Evolutionary conservation across 1,140 invertebrate genomes (phyloP).

Genomic region (Gonioctena quinquepunctata): DNA sequence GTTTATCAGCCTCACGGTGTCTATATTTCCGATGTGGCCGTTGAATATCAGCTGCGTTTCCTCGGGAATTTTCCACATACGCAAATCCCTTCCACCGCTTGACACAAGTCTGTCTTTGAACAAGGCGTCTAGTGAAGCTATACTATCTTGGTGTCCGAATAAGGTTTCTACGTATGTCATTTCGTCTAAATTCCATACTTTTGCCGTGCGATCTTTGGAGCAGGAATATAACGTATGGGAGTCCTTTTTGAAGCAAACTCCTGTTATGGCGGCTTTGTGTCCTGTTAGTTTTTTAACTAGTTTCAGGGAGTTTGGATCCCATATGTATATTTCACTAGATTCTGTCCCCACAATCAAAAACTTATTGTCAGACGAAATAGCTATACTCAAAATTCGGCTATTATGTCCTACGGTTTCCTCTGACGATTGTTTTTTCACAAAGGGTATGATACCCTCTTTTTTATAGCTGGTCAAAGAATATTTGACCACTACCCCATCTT

Average conservation of each 20-base stretch:
- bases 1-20: conserved; percentile 87
- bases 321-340: conserved; percentile 79
- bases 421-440: conserved; percentile 52
- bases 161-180: conserved; percentile 95
- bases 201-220: conserved; percentile 82
- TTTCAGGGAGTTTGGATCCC: conserved; percentile 77
- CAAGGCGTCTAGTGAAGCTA: conserved; percentile 88
- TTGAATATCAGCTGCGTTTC: conserved; percentile 95
- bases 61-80: conserved; percentile 95
- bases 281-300: conserved; percentile 82
- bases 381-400: conserved; percentile 69
- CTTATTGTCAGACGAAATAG: conserved; percentile 83
- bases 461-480: conserved; percentile 67
- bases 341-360: conserved; percentile 82
- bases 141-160: conserved; percentile 89
- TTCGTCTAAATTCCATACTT: conserved; percentile 94
- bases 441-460: conserved; percentile 62
- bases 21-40: conserved; percentile 78
- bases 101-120: conserved; percentile 85
- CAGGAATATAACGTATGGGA: conserved; percentile 89
- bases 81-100: conserved; percentile 85
- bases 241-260: conserved; percentile 82
- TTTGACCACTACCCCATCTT: conserved; percentile 87
- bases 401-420: conserved; percentile 62
- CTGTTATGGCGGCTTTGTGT: conserved; percentile 75